These are phyloP conservation scores for Chiridota heheva DNA, from an alignment of 35 echinoderm and acorn worm genomes.

Conservation along the genomic window DNA sequence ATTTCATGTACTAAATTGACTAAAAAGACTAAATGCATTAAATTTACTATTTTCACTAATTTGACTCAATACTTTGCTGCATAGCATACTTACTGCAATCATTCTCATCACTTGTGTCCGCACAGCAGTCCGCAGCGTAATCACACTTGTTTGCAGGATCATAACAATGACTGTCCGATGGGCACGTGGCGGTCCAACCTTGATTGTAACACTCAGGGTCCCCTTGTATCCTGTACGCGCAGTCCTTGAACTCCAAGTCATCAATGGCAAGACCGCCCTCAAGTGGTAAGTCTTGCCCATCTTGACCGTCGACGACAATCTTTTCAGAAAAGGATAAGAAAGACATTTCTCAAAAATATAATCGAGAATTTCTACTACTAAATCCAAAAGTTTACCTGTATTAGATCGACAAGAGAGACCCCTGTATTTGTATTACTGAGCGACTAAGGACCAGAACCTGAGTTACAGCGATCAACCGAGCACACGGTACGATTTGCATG, in stretches of 20 bases:
- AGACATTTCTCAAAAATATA: no score
- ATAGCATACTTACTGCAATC: constrained; percentile 28
- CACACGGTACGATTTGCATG: no score
- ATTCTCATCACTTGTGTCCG: background rate
- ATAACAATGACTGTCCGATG: no score
- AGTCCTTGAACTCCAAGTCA: constrained; percentile 36
- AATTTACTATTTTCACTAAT: background rate
- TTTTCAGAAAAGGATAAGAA: no score
- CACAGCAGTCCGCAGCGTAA: constrained; percentile 27
- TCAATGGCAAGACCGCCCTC: constrained; percentile 45
- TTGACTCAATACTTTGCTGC: background rate
- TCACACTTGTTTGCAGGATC: constrained; percentile 17
- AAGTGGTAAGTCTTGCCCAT: constrained; percentile 6
- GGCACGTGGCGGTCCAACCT: no score
- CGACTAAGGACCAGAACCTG: no score
- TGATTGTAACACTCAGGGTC: background rate
- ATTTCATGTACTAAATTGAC: background rate
- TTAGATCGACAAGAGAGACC: no score
- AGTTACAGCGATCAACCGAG: no score
- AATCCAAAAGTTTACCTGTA: no score
- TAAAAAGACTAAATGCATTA: background rate
- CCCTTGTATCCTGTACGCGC: constrained; percentile 2
- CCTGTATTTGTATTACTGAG: no score
- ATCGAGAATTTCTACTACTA: no score
- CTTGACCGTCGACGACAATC: no score